phyloP scores from a whole-genome alignment of 2,888 invertebrate species.

The Drosophila niveifrons region DNA sequence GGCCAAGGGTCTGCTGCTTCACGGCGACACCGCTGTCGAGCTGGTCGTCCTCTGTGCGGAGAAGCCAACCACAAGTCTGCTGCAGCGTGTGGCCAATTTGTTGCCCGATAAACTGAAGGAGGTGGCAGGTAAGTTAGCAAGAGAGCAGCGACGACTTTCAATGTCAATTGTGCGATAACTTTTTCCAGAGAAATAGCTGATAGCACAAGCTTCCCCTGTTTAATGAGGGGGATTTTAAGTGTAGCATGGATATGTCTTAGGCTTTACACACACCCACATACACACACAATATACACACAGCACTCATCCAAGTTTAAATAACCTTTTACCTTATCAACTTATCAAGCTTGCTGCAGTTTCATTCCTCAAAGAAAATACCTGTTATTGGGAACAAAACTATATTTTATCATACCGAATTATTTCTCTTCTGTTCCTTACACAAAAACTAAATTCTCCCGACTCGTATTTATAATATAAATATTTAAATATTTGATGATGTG shows the following conservation, averaged over 20 bases:
- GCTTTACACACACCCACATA: constrained; percentile 32
- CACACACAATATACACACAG: constrained; percentile 9
- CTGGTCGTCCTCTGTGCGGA: constrained; percentile 97
- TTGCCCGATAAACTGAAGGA: constrained; percentile 92
- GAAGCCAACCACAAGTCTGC: constrained; percentile 94
- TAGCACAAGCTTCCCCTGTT: constrained; percentile 27
- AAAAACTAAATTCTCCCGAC: neutral
- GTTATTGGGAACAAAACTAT: constrained; percentile 8
- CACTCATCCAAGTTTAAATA: neutral
- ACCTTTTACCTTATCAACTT: neutral
- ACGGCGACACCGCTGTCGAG: constrained; percentile 95
- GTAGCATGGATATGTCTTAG: constrained; percentile 62
- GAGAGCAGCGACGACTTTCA: constrained; percentile 37
- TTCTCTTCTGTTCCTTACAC: neutral
- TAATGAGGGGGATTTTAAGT: constrained; percentile 13
- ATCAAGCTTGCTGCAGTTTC: neutral
- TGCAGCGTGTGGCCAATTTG: constrained; percentile 94
- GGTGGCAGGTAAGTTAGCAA: constrained; percentile 88
- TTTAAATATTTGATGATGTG: constrained; percentile 2
- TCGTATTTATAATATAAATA: constrained; percentile 3
- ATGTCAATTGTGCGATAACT: constrained; percentile 68
- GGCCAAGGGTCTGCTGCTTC: constrained; percentile 94
- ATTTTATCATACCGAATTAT: constrained; percentile 2
- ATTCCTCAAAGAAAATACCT: neutral
- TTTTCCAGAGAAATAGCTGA: constrained; percentile 84